These are phyloP conservation scores for Anser brachyrhynchus DNA, from an alignment of 2,113 vertebrate genomes.

Conservation along the genomic window DNA sequence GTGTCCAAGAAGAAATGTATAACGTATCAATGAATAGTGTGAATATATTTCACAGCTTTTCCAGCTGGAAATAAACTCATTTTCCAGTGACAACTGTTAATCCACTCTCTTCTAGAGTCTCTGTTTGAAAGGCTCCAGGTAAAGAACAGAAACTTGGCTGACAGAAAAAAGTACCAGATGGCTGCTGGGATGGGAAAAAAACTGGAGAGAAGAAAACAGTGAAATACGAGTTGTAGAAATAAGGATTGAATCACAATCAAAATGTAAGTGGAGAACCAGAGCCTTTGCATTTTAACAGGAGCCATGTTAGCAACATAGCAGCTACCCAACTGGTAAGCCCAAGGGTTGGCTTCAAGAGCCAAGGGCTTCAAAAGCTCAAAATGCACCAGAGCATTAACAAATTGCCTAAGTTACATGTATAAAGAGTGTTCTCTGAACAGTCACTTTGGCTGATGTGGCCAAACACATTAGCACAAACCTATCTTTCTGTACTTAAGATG, in stretches of 20 bases:
- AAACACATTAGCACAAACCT: not conserved
- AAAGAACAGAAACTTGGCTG: conserved; percentile 69
- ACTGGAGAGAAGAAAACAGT: conserved; percentile 31
- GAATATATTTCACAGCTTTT: conserved; percentile 59
- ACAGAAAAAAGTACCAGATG: conserved; percentile 63
- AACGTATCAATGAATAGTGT: conserved; percentile 26
- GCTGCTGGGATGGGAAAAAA: conserved; percentile 55
- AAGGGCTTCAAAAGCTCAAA: not conserved
- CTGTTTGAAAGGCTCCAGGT: conserved; percentile 59
- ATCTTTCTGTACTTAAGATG: fast-evolving
- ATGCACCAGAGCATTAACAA: conserved; percentile 12
- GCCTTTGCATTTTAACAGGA: conserved; percentile 4
- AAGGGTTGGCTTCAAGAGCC: not conserved
- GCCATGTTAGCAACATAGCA: conserved; percentile 15
- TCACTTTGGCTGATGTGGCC: not conserved
- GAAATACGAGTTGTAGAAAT: conserved; percentile 63
- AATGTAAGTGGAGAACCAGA: conserved; percentile 52
- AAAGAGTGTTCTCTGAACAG: not conserved
- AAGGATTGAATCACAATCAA: conserved; percentile 39
- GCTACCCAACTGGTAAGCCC: not conserved
- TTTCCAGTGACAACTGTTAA: conserved; percentile 70
- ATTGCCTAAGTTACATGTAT: not conserved
- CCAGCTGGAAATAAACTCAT: conserved; percentile 65
- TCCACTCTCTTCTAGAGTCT: conserved; percentile 27
- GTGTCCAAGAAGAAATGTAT: conserved; percentile 22